These are phyloP conservation scores for Monochamus saltuarius DNA, from an alignment of 1,140 invertebrate species.

Conservation along the genomic window DNA sequence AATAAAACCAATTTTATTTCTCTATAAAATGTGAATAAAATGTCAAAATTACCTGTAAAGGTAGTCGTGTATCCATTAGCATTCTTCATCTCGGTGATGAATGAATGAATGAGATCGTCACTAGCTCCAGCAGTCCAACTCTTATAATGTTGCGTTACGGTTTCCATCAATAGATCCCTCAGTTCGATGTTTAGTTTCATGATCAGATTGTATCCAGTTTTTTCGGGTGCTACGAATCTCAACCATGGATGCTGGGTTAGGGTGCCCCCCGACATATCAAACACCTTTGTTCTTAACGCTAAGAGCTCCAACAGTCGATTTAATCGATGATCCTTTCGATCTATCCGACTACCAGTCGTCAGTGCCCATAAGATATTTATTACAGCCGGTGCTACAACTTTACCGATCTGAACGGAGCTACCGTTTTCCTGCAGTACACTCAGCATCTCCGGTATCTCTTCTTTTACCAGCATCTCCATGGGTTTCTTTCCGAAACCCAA, in stretches of 20 bases:
- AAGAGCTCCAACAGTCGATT: constrained; percentile 57
- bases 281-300: constrained; percentile 60
- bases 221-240: constrained; percentile 60
- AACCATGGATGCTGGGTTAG: constrained; percentile 67
- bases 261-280: constrained; percentile 68
- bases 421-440: constrained; percentile 44
- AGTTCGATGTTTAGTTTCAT: constrained; percentile 44
- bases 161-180: constrained; percentile 43
- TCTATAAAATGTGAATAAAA: too few species aligned
- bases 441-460: constrained; percentile 61
- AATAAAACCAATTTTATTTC: too few species aligned
- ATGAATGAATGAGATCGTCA: constrained; percentile 71
- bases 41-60: constrained; percentile 40
- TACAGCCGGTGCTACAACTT: constrained; percentile 61
- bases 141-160: constrained; percentile 60
- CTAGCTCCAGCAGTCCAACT: constrained; percentile 56
- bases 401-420: constrained; percentile 52
- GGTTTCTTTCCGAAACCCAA: constrained; percentile 63
- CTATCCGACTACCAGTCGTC: constrained; percentile 63
- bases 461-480: constrained; percentile 60
- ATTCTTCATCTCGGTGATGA: constrained; percentile 61
- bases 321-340: constrained; percentile 57
- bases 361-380: constrained; percentile 74
- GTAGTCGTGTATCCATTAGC: constrained; percentile 36
- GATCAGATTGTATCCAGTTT: constrained; percentile 60